Base-by-base conservation (phyloP, 2,888 invertebrate species). In the Lycophotia porphyrea region DNA sequence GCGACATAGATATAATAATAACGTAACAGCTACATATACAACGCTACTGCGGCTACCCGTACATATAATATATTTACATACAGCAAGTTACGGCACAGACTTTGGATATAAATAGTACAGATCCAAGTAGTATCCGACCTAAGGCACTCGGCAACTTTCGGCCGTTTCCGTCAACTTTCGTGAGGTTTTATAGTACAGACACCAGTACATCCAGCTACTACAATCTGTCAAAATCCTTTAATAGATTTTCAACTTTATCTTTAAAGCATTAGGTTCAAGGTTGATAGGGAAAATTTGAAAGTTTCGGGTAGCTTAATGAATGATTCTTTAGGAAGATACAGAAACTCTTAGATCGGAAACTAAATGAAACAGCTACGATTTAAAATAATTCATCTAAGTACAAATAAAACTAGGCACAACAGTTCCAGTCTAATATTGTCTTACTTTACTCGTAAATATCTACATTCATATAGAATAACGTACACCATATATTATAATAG, bases 401-500 rank as follows among this genome's bases (percentile, higher is more conserved):
- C 47, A 85, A 83, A 86, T 80, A 73, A 81, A 87, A 84, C 82
- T 84, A 89, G 89, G 89, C 88, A 89, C 89, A 89, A 88, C 83
- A 81, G 87, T 88, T 87, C 86, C 88, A 89, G 89, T 89, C 89
- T 85, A 88, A 85, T 87, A 87, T 85, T 86, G 88, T 87, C 84
- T 84, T 83, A 85, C 31, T 66, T 81, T 74, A 85, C 27, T 77
- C n/a, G 18, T 84, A 80, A 34, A 71, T 73, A 77, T 84, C 52
- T 76, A 82, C 64, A 65, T 60, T 70, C 67, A 82, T 67, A 49
- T 39, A 69, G 34, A 42, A 64, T 83, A 75, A 81, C 72, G 68
- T 78, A 73, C n/a, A 52, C 65, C 61, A 68, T 65, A 74, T 60
- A 71, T 42, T 58, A 61, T 63, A 70, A 76, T 63, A 66, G 36